Evolutionary conservation across 1,140 invertebrate genomes (phyloP), one percentile per base, ranked within the genome.

Genomic region (Euglossa dilemma): DNA sequence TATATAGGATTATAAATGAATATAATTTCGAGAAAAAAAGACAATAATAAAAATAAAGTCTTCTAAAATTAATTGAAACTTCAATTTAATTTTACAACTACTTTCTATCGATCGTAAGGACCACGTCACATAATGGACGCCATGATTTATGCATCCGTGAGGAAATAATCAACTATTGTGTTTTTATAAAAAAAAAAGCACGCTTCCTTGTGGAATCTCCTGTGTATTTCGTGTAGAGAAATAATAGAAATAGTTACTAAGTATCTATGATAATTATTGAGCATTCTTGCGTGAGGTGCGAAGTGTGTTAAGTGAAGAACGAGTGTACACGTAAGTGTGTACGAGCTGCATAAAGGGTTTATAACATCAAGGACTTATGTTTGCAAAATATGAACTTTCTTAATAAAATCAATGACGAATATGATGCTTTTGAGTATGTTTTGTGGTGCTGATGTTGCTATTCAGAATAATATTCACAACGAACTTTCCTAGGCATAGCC

Each of bases 251-350:
- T 69, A 72, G 43, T 67, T 66, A 14, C 84, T 75, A 18, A 70
- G 78, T 43, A n/a, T 45, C 59, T 54, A 47, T 52, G 23, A 70
- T 74, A 56, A 66, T 84, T 20, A 71, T 52, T 84, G 36, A 79
- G 85, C 79, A 75, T 84, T 76, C 76, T 84, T 86, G 81, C 81
- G 89, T 89, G 85, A 87, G 87, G 89, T 90, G 87, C 83, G 57
- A 89, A 90, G 83, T 89, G 89, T 90, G 85, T 89, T 87, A 89
- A 71, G 88, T 89, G 88, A 87, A 83, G 85, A 87, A 90, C 82
- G 80, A 90, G 86, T 88, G 89, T 89, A 75, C 89, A 90, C 86
- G 89, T 90, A 90, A 90, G 89, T 90, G 89, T 89, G 86, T 90
- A 86, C 88, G 79, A 88, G 88, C 83, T 83, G 78, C 52, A 52